Conservation (phyloP, 2,888 invertebrate genomes). For the Clivina fossor region DNA sequence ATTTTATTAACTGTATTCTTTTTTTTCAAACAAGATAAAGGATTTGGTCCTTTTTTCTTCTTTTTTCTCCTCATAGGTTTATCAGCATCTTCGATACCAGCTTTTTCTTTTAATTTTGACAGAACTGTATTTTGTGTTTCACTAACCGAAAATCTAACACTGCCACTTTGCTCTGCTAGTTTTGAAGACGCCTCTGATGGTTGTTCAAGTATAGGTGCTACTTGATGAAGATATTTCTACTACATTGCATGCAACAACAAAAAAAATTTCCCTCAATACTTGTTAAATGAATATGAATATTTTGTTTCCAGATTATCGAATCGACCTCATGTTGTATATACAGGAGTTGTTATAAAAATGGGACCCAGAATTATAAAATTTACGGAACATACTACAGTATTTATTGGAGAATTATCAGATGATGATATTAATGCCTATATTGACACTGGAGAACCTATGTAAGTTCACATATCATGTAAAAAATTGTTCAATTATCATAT, state of each 20-base stretch:
- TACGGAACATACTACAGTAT: slow-evolving; percentile 75
- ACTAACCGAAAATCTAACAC: slow-evolving; percentile 59
- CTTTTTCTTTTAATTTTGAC: slow-evolving; percentile 61
- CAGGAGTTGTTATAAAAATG: slow-evolving; percentile 76
- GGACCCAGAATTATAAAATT: slow-evolving; percentile 62
- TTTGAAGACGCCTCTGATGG: slow-evolving; percentile 71
- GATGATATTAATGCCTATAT: slow-evolving; percentile 77
- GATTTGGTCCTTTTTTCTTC: slow-evolving; percentile 71
- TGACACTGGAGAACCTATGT: slow-evolving; percentile 82
- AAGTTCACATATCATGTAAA: slow-evolving; percentile 46
- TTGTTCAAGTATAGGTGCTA: slow-evolving; percentile 81
- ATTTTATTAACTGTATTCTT: slow-evolving; percentile 41
- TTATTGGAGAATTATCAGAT: slow-evolving; percentile 68
- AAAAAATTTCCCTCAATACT: slow-evolving; percentile 34
- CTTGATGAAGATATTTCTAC: slow-evolving; percentile 68
- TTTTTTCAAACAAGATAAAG: slow-evolving; percentile 80
- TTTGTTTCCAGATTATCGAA: slow-evolving; percentile 73
- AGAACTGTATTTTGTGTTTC: slow-evolving; percentile 60
- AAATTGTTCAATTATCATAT: neutral
- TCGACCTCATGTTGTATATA: slow-evolving; percentile 75
- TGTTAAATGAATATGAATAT: slow-evolving; percentile 35
- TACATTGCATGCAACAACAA: neutral
- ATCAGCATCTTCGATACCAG: slow-evolving; percentile 55
- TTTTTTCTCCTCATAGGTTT: slow-evolving; percentile 57
- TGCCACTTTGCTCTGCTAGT: slow-evolving; percentile 61